These are phyloP conservation scores for Montipora capricornis DNA, from an alignment of 64 coral and sea anemone species.

Conservation along the genomic window DNA sequence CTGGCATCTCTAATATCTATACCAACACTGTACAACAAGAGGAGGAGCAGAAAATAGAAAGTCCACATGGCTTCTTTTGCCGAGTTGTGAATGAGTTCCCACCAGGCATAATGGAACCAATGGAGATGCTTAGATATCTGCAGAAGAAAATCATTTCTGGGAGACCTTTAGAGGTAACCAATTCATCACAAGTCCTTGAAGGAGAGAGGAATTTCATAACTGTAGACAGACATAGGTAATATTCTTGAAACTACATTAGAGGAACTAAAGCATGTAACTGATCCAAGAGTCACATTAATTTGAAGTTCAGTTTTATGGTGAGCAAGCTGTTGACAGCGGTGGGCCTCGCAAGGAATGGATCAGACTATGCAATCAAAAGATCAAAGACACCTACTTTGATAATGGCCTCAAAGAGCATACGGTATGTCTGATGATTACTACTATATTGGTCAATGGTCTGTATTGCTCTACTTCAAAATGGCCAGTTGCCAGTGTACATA, in stretches of 20 bases:
- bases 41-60: too few relatives aligned
- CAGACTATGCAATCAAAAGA: slow-evolving; percentile 17
- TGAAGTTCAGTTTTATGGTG: slow-evolving; percentile 53
- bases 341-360: slow-evolving; percentile 63
- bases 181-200: neutral
- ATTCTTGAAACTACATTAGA: slow-evolving; percentile 55
- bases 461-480: slow-evolving; percentile 52
- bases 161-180: too few relatives aligned
- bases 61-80: too few relatives aligned
- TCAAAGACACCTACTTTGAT: slow-evolving; percentile 61
- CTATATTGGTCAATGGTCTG: slow-evolving; percentile 48
- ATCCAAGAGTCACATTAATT: slow-evolving; percentile 15
- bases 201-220: slow-evolving; percentile 71
- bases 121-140: too few relatives aligned
- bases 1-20: too few relatives aligned
- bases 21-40: too few relatives aligned
- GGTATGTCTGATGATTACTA: slow-evolving; percentile 55
- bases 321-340: slow-evolving; percentile 21
- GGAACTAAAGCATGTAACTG: slow-evolving; percentile 47
- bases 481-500: slow-evolving; percentile 11
- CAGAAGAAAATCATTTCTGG: too few relatives aligned
- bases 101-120: too few relatives aligned
- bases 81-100: too few relatives aligned
- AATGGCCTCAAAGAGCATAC: slow-evolving; percentile 30
- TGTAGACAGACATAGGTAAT: slow-evolving; percentile 34